phyloP scores from a whole-genome alignment of 2,113 vertebrate species.

The Cyanoderma ruficeps region DNA sequence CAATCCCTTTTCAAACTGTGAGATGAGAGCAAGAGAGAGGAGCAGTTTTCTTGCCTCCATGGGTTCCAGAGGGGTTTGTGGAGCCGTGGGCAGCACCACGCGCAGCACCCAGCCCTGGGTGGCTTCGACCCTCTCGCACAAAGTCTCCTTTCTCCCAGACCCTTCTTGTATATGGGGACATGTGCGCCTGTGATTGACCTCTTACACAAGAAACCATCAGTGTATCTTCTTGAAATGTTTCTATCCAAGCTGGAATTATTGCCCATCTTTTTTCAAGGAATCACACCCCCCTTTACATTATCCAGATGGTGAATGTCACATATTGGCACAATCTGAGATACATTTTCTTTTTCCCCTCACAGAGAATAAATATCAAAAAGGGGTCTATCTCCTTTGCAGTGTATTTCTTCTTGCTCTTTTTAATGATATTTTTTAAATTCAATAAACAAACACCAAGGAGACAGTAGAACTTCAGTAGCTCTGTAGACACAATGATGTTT shows the following conservation, averaged over 20 bases:
- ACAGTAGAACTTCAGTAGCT: background rate
- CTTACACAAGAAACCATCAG: background rate
- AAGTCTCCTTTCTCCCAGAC: background rate
- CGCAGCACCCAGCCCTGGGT: background rate
- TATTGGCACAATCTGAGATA: background rate
- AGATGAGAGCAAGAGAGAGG: background rate
- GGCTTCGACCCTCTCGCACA: background rate
- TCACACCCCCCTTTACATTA: background rate
- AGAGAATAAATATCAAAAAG: background rate
- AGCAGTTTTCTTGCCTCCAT: fast-evolving
- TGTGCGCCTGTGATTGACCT: background rate
- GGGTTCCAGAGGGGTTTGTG: fast-evolving
- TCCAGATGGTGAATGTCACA: background rate
- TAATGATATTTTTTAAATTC: conserved; percentile 1
- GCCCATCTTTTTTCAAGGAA: background rate
- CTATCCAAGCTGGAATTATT: background rate
- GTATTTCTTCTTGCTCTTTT: background rate
- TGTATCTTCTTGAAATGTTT: background rate
- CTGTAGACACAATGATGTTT: conserved; percentile 32
- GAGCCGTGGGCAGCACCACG: background rate
- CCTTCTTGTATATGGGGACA: fast-evolving
- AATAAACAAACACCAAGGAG: conserved; percentile 17
- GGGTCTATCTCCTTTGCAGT: background rate
- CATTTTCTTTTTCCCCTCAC: background rate
- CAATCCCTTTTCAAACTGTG: background rate